Conservation (phyloP, 2,797 vertebrate genomes). For the Molossus alvarezi region DNA sequence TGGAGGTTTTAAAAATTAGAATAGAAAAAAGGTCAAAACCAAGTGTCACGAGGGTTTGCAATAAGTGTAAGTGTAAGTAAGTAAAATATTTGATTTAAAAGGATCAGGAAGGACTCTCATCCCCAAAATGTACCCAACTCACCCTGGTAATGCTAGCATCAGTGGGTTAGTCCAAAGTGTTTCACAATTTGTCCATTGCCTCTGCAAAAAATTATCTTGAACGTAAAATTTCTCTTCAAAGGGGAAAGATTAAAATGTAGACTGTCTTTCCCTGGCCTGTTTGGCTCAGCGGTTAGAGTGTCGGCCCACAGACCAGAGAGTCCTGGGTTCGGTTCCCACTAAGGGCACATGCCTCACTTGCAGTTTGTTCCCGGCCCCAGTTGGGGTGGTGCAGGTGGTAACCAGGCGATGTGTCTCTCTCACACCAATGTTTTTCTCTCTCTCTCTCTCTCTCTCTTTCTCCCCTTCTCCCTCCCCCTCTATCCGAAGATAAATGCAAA, state of each 20-base stretch:
- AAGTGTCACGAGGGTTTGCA: neutral
- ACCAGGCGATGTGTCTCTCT: no score
- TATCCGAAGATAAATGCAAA: no score
- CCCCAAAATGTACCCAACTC: neutral
- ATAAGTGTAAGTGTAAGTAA: neutral
- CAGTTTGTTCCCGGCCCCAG: no score
- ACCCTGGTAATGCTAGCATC: neutral
- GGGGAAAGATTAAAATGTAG: slow-evolving; percentile 26
- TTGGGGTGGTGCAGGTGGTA: no score
- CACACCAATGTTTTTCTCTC: no score
- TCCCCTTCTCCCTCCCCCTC: no score
- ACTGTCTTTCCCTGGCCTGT: neutral
- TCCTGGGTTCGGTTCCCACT: no score
- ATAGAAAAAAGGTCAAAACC: slow-evolving; percentile 24
- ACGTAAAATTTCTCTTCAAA: slow-evolving; percentile 46
- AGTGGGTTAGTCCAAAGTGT: neutral
- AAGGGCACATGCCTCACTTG: no score
- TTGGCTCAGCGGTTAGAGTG: no score
- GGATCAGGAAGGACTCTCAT: neutral
- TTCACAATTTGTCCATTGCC: neutral
- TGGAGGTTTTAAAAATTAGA: neutral
- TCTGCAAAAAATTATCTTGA: slow-evolving; percentile 48
- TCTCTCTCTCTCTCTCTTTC: no score
- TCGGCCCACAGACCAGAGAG: no score
- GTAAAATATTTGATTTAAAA: slow-evolving; percentile 59